Evolutionary conservation across 2,113 vertebrate species (phyloP), one percentile per base, ranked within the genome.

Genomic region (Corythornis madagascariensis): DNA sequence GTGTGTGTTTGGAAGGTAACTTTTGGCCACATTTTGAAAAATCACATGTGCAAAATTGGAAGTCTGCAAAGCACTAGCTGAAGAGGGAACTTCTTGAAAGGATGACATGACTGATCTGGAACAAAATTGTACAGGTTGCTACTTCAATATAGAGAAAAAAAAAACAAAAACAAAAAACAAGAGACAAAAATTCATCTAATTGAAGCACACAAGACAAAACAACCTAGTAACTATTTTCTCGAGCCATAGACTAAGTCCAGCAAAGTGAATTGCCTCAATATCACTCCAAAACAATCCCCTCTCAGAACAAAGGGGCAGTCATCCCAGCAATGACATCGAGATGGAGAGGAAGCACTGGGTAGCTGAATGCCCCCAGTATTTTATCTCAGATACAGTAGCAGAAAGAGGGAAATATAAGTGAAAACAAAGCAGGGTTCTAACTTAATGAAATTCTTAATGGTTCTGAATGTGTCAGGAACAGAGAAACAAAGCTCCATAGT

Each of bases 21-120:
- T 99, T 97, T 99, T 99, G 29, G 98, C 99, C 75, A 99, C 99
- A 97, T 99, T 99, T 97, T 99, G 99, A 97, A 99, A 99, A 97
- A 99, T 99, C 92, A 99, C 99, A 70, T 99, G 99, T 35, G 99
- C 99, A 98, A 99, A 99, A 96, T 99, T 99, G 71, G 99, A 99
- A 31, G 98, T 99, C 96, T 99, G 99, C 97, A 99, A 98, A 94
- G 98, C 50, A 93, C 78, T 98, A 65, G 90, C 88, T 83, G 98
- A 95, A 93, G 97, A 97, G 0, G 98, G 97, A 86, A 98, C 92
- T 88, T 99, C 98, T 97, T 98, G 98, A 97, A 98, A 98, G 79
- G 98, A 98, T 86, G 98, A 98, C 98, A 99, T 99, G 89, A 92
- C 93, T 97, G 96, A 97, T 88, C 98, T 98, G 97, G 48, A 98